Conservation (phyloP, 2,113 vertebrate genomes). For the Paralichthys olivaceus region DNA sequence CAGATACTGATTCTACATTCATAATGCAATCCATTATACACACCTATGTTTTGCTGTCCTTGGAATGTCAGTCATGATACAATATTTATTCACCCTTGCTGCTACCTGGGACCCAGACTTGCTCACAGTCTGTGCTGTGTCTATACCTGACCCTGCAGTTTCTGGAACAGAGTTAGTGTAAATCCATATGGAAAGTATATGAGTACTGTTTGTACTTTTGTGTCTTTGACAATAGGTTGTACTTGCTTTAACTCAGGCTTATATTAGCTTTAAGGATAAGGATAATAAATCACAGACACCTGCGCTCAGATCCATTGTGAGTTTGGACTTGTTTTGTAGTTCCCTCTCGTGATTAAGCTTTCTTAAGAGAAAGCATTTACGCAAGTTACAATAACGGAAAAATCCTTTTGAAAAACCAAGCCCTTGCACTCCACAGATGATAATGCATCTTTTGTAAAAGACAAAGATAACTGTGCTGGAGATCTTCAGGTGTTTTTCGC, state of each 20-base stretch:
- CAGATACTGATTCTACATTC: constrained; percentile 32
- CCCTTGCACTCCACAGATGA: no score
- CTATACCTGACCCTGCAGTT: neutral
- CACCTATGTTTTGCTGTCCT: constrained; percentile 4
- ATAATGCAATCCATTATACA: constrained; percentile 50
- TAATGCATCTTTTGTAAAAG: neutral
- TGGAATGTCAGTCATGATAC: constrained; percentile 46
- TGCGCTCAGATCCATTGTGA: constrained; percentile 30
- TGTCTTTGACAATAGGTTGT: neutral
- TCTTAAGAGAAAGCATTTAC: no score
- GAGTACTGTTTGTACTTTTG: neutral
- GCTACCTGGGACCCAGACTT: neutral
- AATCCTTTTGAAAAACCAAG: no score
- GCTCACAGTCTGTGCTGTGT: neutral
- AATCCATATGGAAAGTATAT: neutral
- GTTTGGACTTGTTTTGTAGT: constrained; percentile 13
- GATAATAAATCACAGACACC: constrained; percentile 47
- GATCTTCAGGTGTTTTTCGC: neutral
- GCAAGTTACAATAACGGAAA: no score
- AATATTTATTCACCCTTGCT: constrained; percentile 51
- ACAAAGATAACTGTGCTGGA: constrained; percentile 1
- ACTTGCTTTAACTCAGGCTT: neutral
- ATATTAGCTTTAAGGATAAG: constrained; percentile 10
- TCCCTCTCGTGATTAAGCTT: neutral
- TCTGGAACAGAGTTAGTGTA: neutral